Evolutionary conservation across 2,113 vertebrate species (phyloP), one percentile per base, ranked within the genome.

Genomic region (Lepisosteus osseus): DNA sequence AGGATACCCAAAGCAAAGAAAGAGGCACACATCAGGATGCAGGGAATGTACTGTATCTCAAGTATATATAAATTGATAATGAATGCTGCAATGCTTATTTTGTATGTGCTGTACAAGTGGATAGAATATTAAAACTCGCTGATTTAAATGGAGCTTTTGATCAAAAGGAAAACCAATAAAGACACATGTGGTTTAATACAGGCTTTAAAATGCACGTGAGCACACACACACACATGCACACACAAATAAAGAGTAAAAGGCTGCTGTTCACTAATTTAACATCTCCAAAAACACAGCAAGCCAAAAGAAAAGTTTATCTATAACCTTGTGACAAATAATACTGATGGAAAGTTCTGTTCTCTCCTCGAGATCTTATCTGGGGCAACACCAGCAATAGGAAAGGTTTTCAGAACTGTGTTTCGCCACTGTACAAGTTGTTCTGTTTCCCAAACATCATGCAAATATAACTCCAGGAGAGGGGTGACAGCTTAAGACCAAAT

Each of bases 281-380:
- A 9, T 9, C 47, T 51, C 47, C 5, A 51, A 51, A 9, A 9
- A 51, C 47, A 9, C 47, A 61, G 57, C 63, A 61, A 15, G 11
- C 43, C 29, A 47, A 15, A 55, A 72, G 70, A 15, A 7, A 9
- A 15, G 14, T 54, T 41, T 3, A n/a, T 12, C 40, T 3, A 54
- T 43, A 56, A 57, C 29, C 15, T 42, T 73, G 56, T 6, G 65
- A 73, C 41, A 56, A 29, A 14, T 73, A 73, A 73, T 73, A 73
- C 72, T 73, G 72, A 68, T 12, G 51, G 43, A 73, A 43, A 51
- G 29, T 29, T 51, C 47, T 51, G 47, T 9, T 51, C 47, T 9
- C 47, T 51, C 47, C 47, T 9, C 47, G 6, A 51, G 43, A 42
- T 56, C 64, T 13, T 66, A 54, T 61, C 40, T 56, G 55, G 40